These are phyloP conservation scores for Microctenopoma lineatum DNA, from an alignment of 2,797 vertebrate genomes.

Conservation along the genomic window DNA sequence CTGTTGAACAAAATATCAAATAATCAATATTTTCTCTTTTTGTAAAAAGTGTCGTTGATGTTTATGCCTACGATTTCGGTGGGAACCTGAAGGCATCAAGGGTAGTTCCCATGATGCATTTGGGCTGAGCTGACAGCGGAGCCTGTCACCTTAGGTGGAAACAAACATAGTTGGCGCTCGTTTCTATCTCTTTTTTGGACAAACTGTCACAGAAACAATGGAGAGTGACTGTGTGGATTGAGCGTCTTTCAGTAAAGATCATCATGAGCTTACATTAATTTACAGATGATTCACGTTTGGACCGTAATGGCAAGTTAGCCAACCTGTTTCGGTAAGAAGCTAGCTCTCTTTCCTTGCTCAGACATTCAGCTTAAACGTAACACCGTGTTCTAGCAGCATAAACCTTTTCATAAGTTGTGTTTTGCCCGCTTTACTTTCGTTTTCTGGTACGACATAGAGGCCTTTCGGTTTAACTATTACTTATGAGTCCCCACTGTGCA, in stretches of 20 bases:
- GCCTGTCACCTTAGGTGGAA: too few species aligned
- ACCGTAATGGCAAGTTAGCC: conserved; percentile 39
- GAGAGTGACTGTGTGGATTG: conserved; percentile 27
- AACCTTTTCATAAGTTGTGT: accelerated
- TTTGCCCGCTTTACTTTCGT: not conserved
- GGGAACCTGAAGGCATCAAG: conserved; percentile 17
- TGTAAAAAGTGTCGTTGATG: too few species aligned
- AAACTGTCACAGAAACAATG: not conserved
- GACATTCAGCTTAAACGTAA: not conserved
- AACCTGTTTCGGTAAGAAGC: conserved; percentile 58
- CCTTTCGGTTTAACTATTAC: accelerated
- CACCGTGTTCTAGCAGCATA: not conserved
- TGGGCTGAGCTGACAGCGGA: conserved; percentile 1
- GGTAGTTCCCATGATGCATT: conserved; percentile 66
- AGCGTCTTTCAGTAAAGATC: not conserved
- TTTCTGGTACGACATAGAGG: not conserved
- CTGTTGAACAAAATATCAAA: too few species aligned
- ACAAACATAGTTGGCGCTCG: not conserved
- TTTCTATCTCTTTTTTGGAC: not conserved
- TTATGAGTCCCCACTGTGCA: not conserved
- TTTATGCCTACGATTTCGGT: too few species aligned
- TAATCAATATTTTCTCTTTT: too few species aligned
- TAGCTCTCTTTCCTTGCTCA: conserved; percentile 4
- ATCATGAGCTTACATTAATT: not conserved
- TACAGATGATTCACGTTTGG: not conserved